These are phyloP conservation scores for Eupeodes latifasciatus DNA, from an alignment of 2,888 invertebrate genomes.

Conservation along the genomic window DNA sequence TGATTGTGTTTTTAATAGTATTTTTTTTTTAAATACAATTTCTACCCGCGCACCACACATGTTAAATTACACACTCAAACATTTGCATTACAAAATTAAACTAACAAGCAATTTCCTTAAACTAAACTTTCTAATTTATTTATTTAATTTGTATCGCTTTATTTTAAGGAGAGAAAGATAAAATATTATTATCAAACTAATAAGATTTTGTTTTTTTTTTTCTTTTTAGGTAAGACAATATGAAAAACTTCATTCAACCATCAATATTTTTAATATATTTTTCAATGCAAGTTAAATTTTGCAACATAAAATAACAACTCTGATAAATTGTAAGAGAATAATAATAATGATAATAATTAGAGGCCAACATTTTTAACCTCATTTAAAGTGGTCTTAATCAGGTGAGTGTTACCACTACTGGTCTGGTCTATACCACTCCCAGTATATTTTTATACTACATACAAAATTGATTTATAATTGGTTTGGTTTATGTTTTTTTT, in stretches of 20 bases:
- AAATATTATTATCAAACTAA: conserved; percentile 7
- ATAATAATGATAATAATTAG: background rate
- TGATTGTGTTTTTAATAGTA: background rate
- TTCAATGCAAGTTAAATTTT: background rate
- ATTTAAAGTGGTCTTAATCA: conserved; percentile 39
- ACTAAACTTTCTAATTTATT: conserved; percentile 67
- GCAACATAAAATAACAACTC: background rate
- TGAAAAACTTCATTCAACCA: background rate
- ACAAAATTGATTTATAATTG: conserved; percentile 60
- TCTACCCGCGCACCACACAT: conserved; percentile 21
- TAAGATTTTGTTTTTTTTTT: conserved; percentile 13
- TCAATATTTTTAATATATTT: background rate
- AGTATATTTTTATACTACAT: background rate
- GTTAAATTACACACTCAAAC: conserved; percentile 3
- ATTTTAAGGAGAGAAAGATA: background rate
- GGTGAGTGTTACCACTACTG: conserved; percentile 24
- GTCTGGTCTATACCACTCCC: conserved; percentile 45
- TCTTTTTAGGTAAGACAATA: conserved; percentile 54
- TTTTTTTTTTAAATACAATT: background rate
- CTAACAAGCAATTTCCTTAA: conserved; percentile 57
- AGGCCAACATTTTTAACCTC: conserved; percentile 52
- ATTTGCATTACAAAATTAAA: conserved; percentile 59
- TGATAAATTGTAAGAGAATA: conserved; percentile 21
- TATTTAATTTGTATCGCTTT: background rate
- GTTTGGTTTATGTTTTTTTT: background rate